These are phyloP conservation scores for Drosophila austrosaltans DNA, from an alignment of 2,888 invertebrate species.

Conservation along the genomic window DNA sequence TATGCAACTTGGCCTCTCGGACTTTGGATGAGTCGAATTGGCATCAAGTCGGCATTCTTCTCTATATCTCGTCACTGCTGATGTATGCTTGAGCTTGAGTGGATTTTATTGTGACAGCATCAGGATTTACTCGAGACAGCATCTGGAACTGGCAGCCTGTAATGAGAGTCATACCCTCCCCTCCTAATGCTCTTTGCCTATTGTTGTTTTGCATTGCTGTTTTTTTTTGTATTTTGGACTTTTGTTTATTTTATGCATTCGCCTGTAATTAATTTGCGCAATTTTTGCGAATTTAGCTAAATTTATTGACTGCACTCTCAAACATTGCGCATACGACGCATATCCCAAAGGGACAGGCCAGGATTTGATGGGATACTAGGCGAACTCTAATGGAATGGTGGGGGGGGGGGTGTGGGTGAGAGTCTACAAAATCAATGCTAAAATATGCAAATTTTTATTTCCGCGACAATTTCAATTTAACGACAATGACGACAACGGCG, in stretches of 20 bases:
- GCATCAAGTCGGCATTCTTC: constrained; percentile 38
- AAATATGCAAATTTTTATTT: constrained; percentile 82
- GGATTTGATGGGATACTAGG: background rate
- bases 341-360: constrained; percentile 32
- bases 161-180: constrained; percentile 56
- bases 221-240: constrained; percentile 30
- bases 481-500: constrained; percentile 51
- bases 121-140: constrained; percentile 70
- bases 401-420: constrained; percentile 1
- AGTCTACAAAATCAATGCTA: constrained; percentile 70
- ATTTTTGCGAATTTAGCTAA: constrained; percentile 51
- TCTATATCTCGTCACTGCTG: constrained; percentile 66
- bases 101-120: constrained; percentile 79
- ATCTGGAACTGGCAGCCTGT: constrained; percentile 73
- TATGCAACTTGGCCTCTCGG: constrained; percentile 60
- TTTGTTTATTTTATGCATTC: constrained; percentile 59
- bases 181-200: too few species aligned
- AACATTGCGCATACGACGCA: constrained; percentile 69
- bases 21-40: constrained; percentile 22
- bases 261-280: constrained; percentile 60
- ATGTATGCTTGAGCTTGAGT: constrained; percentile 78
- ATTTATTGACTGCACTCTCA: constrained; percentile 68
- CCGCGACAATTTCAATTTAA: constrained; percentile 82
- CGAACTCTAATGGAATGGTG: background rate
- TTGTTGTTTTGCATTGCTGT: constrained; percentile 22